Base-by-base conservation (phyloP, 2,888 invertebrate species). In the Crocallis elinguaria region DNA sequence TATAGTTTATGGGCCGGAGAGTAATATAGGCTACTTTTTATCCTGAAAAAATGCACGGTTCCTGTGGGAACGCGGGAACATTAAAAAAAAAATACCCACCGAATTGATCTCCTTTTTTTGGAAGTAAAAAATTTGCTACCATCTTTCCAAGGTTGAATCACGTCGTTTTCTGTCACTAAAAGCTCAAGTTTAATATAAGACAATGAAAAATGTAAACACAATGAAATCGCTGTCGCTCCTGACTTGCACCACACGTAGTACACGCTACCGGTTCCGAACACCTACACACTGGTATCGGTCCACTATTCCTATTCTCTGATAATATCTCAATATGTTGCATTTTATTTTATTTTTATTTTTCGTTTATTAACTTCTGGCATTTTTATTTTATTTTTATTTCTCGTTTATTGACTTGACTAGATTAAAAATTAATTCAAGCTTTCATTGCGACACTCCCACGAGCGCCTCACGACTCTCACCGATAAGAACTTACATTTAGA, bases 231-330 rank as follows among this genome's bases (percentile, higher is more conserved):
- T 43, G 3, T 5, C 14, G 14, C 39, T 43, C 2, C 2, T 30
- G 12, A 1, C 9, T 17, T 54, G 37, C 9, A 45, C 58, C 56
- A 16, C 19, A 33, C 49, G 11, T 54, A 54, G 49, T 53, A 43
- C 56, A 58, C 3, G 48, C 53, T 49, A 57, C 56, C 56, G 60
- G 58, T 58, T 60, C 44, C 52, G 48, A 41, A 60, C 63, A 59
- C 63, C 61, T 51, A 63, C 60, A 51, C 62, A 16, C 21, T 37
- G 42, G 56, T 57, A 54, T 60, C 39, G 57, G 56, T 38, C 52
- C 56, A 59, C 55, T 57, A 64, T 61, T 51, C 55, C 64, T 59
- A 61, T 59, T 59, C 59, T 50, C 59, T 59, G 64, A 64, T 61
- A 61, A 64, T 55, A 64, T 61, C 64, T 57, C 57, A 53, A 64